Evolutionary conservation across 2,113 vertebrate genomes (phyloP), one percentile per base, ranked within the genome.

Genomic region (Euleptes europaea): DNA sequence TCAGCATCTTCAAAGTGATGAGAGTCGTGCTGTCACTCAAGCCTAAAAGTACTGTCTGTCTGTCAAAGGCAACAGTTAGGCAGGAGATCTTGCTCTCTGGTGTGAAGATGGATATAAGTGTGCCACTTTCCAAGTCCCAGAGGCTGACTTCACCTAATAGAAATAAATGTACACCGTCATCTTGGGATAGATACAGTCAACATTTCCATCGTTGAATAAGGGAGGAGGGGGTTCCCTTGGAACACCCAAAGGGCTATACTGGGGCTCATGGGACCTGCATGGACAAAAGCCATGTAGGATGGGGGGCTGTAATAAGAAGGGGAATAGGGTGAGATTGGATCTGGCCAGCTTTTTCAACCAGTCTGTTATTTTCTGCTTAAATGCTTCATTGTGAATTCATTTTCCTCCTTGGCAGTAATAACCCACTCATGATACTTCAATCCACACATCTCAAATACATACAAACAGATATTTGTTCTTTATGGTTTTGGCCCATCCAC

Each of bases 1-100:
- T 77, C 66, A 88, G 83, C 80, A 87, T 54, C 70, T 65, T 90
- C 79, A 94, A 91, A 5, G 54, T 84, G 84, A 95, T 80, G 47
- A 96, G 94, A 83, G 78, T 90, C 17, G 92, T 69, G 28, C 87
- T 94, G 87, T 96, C 91, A 82, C 90, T 96, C 82, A 96, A 89
- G 51, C 92, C 83, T 31, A 93, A 69, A 71, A 94, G 91, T 60
- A 93, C 10, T 26, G 86, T 90, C 84, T 85, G 93, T 82, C 83
- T 94, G 38, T 82, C 76, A 6, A 69, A 1, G 6, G n/a, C 82
- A 70, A 94, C 72, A 26, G 71, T 93, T 84, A 94, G 28, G 54
- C 82, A 94, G 82, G 90, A 86, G 42, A 94, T 90, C 35, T 77
- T 94, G 33, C 90, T 94, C 35, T 95, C 94, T 44, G 92, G 91